A percentile compares a stretch with the other conserved stretches of the same genome.
Evolutionary conservation across 2,113 vertebrate species (phyloP).

Genomic region (Motacilla alba): DNA sequence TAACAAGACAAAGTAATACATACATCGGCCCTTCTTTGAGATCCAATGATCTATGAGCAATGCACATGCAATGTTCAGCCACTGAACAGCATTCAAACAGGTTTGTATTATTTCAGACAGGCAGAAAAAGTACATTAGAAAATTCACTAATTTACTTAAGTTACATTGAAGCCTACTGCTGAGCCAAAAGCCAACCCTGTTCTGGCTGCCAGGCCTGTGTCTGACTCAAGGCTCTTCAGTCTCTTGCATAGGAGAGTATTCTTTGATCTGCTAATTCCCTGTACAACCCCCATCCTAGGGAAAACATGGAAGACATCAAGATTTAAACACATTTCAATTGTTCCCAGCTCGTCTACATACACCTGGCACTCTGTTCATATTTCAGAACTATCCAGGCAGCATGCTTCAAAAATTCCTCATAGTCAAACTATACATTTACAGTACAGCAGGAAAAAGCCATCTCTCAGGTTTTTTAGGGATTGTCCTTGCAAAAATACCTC

Average conservation of each 20-base stretch:
- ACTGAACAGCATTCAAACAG: background rate
- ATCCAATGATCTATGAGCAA: background rate
- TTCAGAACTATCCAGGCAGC: background rate
- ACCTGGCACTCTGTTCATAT: background rate
- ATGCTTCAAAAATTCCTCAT: background rate
- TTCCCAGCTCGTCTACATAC: background rate
- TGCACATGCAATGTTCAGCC: background rate
- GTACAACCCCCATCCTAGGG: background rate
- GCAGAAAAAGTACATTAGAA: background rate
- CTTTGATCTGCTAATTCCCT: background rate
- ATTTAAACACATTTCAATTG: background rate
- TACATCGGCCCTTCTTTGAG: background rate
- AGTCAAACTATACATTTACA: background rate
- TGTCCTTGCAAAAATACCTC: background rate
- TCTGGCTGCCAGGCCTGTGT: background rate
- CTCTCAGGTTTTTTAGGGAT: background rate
- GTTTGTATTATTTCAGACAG: background rate
- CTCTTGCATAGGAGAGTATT: background rate
- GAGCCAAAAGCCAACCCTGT: background rate
- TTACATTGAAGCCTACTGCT: background rate
- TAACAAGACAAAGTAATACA: background rate
- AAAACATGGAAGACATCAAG: background rate
- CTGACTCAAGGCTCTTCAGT: background rate
- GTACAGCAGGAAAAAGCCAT: background rate
- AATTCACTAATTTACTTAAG: background rate